Evolutionary conservation across 2,113 vertebrate genomes (phyloP).

Genomic region (Myotis davidii): DNA sequence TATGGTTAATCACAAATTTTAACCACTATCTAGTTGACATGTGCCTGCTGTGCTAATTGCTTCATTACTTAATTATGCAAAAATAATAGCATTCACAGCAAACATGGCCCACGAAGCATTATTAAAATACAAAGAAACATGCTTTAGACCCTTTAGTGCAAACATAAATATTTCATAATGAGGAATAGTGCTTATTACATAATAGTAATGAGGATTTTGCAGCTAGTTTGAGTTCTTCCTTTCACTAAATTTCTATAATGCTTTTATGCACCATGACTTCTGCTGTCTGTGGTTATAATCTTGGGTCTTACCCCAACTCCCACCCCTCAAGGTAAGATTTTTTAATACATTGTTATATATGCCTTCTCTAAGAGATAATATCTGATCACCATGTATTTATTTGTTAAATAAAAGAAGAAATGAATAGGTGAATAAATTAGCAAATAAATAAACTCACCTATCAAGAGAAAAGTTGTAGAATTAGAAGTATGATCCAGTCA

Average conservation of each 20-base stretch:
- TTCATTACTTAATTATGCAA: slow-evolving; percentile 82
- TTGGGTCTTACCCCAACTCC: background rate
- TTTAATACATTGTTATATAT: background rate
- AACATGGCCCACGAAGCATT: slow-evolving; percentile 71
- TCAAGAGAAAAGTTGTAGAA: background rate
- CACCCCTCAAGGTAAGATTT: background rate
- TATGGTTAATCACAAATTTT: slow-evolving; percentile 79
- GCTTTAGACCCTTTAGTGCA: slow-evolving; percentile 60
- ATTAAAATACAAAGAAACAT: slow-evolving; percentile 79
- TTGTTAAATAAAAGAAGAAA: slow-evolving; percentile 31
- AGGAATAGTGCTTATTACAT: slow-evolving; percentile 60
- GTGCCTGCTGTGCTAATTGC: slow-evolving; percentile 81
- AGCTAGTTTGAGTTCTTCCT: slow-evolving; percentile 31
- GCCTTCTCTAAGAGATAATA: background rate
- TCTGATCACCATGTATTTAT: background rate
- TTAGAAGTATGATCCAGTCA: background rate
- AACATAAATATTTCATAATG: slow-evolving; percentile 79
- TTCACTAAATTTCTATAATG: background rate
- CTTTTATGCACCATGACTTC: background rate
- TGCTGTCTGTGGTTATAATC: background rate
- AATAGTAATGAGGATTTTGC: slow-evolving; percentile 57
- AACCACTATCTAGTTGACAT: slow-evolving; percentile 80
- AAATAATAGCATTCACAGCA: slow-evolving; percentile 75
- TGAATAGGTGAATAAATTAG: background rate
- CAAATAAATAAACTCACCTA: background rate